Conservation (phyloP, 2,113 vertebrate species). For the Thamnophis sirtalis region DNA sequence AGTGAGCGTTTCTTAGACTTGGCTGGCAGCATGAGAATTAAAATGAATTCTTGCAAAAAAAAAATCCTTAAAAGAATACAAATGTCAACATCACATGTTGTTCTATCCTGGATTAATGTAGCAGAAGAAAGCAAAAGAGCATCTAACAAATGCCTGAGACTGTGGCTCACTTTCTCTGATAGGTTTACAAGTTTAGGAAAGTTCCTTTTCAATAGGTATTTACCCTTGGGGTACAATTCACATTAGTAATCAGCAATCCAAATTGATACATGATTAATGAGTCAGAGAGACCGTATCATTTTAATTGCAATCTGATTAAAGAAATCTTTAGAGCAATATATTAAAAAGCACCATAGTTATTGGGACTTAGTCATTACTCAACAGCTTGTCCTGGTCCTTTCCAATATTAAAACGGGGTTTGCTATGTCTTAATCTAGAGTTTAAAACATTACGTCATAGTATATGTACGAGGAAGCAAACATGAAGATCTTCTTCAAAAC, state of each 20-base stretch:
- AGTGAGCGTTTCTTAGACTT: neutral
- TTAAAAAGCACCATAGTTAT: neutral
- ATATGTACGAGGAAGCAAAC: neutral
- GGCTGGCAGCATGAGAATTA: neutral
- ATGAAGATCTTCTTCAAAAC: neutral
- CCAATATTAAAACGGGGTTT: neutral
- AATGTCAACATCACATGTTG: neutral
- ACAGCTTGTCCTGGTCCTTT: neutral
- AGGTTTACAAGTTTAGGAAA: neutral
- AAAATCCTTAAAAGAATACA: neutral
- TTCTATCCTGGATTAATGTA: neutral
- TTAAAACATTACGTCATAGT: neutral
- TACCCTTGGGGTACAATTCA: neutral
- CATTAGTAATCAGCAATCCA: neutral
- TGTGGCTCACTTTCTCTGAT: neutral
- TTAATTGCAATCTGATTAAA: neutral
- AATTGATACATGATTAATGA: neutral
- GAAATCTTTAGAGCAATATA: neutral
- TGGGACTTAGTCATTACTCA: neutral
- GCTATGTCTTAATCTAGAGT: neutral
- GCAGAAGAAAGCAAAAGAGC: neutral
- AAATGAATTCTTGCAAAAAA: neutral
- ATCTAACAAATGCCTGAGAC: neutral
- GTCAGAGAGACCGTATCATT: neutral
- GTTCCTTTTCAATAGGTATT: neutral